These are phyloP conservation scores for Lypha dubia DNA, from an alignment of 2,888 invertebrate genomes.

Conservation along the genomic window DNA sequence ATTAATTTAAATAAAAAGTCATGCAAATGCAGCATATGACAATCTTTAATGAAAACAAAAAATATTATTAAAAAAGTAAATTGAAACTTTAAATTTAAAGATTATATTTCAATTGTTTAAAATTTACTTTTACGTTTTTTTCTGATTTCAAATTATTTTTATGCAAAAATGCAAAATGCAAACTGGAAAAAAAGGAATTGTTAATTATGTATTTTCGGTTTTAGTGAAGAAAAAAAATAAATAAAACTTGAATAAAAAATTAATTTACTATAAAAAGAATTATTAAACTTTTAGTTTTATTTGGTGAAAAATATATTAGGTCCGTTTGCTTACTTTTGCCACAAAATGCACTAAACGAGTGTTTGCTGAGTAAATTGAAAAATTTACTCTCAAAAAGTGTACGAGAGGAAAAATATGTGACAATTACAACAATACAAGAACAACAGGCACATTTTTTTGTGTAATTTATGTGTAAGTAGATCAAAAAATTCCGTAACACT, in stretches of 20 bases:
- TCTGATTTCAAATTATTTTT: constrained; percentile 31
- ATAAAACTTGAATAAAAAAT: constrained; percentile 32
- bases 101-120: constrained; percentile 19
- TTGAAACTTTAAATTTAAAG: constrained; percentile 8
- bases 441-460: no score
- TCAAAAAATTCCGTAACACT: no score
- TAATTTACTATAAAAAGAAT: constrained; percentile 1
- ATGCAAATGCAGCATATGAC: constrained; percentile 63
- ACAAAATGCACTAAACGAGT: no score
- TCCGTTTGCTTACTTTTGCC: no score
- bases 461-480: no score
- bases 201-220: constrained; percentile 53
- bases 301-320: no score
- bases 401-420: no score
- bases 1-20: constrained; percentile 39
- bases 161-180: neutral
- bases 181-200: constrained; percentile 41
- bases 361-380: no score
- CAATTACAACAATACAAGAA: no score
- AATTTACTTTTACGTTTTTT: constrained; percentile 4
- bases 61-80: constrained; percentile 55
- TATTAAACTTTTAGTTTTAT: neutral
- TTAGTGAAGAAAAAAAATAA: constrained; percentile 36
- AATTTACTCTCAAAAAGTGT: no score
- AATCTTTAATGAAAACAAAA: constrained; percentile 70